Base-by-base conservation (phyloP, 2,113 vertebrate genomes). In the Eulacestoma nigropectus region DNA sequence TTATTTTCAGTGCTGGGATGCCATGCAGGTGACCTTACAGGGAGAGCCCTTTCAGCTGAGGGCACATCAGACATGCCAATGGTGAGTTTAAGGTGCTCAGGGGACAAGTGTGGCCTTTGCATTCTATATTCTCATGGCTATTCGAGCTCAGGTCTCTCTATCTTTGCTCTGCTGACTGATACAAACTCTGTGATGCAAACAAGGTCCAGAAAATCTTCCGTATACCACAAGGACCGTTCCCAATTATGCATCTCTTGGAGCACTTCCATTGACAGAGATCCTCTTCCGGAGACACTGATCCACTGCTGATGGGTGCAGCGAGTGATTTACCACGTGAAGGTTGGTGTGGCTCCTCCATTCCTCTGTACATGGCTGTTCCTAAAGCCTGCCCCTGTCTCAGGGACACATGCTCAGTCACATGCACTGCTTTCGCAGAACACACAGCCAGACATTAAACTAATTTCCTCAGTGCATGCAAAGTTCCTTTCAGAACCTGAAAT, bases 371-470 rank as follows among this genome's bases (percentile, higher is more conserved):
- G 81, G 69, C 67, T 17, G 11, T 9, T 56, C 67, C 37, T 7
- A 35, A 49, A 57, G 33, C 44, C 68, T 76, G 32, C 15, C 23
- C 8, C 52, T 55, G 30, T 19, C 50, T 49, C 44, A 44, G 39
- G 73, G 26, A 29, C 60, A 64, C 7, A 0, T 0, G 3, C 17
- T 86, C 37, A 14, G 15, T 8, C 56, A 3, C 0, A 4, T 16
- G 44, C 16, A 2, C 4, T 47, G 59, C 59, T 67, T 79, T 68
- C 46, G n/a, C 52, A 68, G 52, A 56, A 21, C 35, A 44, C 44
- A 19, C 26, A 75, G 49, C 7, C 60, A 82, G 56, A 26, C 49
- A 63, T 6, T 9, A n/a, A 90, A 73, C 30, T 30, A 0, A 13
- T 78, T 74, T 52, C 37, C 42, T 63, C 44, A 53, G 27, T 1